Evolutionary conservation across 2,888 invertebrate genomes (phyloP), one percentile per base, ranked within the genome.

Genomic region (Hirtodrosophila confusa): DNA sequence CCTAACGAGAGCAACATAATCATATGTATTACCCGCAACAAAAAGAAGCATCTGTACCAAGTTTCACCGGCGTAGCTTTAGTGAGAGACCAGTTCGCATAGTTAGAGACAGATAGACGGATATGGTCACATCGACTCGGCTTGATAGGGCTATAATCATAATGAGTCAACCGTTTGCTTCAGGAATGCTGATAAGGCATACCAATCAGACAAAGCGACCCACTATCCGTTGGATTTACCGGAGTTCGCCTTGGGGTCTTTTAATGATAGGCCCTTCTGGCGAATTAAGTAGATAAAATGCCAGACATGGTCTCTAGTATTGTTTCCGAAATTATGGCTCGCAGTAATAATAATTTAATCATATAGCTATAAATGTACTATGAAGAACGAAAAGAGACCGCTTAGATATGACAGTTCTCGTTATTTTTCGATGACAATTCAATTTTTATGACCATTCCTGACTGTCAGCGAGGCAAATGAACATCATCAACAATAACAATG

Each of bases 401-500:
- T 60, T 48, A 23, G 4, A 29, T 50, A 73, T 87, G 75, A 80
- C 48, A 67, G 49, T 67, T 23, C 11, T n/a, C 36, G 44, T 64
- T 78, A 69, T 72, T 72, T 64, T 45, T 56, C 43, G 44, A 71
- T 44, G 57, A 55, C 48, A 58, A 43, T 6, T 56, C 49, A 58
- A 55, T 54, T 45, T 33, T 27, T 8, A 12, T 17, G 17, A 17
- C 17, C 17, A 17, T 17, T 17, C 17, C 1, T 17, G 17, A 17
- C 2, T 17, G 17, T 17, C 17, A 17, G 17, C 17, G 17, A 17
- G 2, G 17, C 17, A 17, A 17, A 17, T 40, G 41, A 48, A 60
- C 56, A 50, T 27, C 44, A 50, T 39, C 23, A 45, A 53, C 41
- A 67, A 48, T 8, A 60, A 9, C 36, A 50, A 27, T 37, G 12